Conservation (phyloP, 2,888 invertebrate species). For the Drosophila rubida region DNA sequence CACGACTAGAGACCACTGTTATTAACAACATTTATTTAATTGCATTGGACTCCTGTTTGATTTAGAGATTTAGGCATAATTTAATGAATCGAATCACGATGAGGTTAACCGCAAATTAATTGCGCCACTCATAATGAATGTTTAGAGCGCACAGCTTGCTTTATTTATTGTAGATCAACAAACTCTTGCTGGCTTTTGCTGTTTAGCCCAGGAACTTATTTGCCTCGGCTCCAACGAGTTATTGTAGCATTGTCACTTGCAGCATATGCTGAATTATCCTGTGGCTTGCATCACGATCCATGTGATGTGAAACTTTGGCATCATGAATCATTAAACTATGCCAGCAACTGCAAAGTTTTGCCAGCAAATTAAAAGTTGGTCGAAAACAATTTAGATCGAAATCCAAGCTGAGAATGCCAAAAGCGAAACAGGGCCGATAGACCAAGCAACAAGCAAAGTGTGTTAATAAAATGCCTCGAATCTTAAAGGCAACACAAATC, state of each 20-base stretch:
- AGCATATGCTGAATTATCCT: slow-evolving; percentile 30
- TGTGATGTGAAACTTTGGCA: slow-evolving; percentile 56
- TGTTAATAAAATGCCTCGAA: slow-evolving; percentile 54
- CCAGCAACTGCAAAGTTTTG: slow-evolving; percentile 32
- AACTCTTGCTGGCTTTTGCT: not conserved
- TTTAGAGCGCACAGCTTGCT: slow-evolving; percentile 46
- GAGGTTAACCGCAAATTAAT: slow-evolving; percentile 62
- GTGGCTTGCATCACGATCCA: slow-evolving; percentile 38
- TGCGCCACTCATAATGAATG: slow-evolving; percentile 46
- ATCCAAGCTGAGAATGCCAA: slow-evolving; percentile 43
- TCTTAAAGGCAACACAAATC: slow-evolving; percentile 19
- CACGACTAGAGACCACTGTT: too few relatives aligned
- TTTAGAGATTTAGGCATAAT: slow-evolving; percentile 43
- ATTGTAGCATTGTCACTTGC: slow-evolving; percentile 17
- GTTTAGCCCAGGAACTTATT: slow-evolving; percentile 9
- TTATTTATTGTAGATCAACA: not conserved
- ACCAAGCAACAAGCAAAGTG: slow-evolving; percentile 20
- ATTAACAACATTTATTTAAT: not conserved
- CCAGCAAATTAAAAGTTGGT: slow-evolving; percentile 55
- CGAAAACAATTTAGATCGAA: slow-evolving; percentile 61
- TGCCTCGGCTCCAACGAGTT: not conserved
- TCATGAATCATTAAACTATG: slow-evolving; percentile 67
- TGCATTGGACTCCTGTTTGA: not conserved
- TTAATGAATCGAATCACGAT: slow-evolving; percentile 37
- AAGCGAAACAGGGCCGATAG: slow-evolving; percentile 15